Conservation (phyloP, 2,797 vertebrate genomes). For the Bovichtus variegatus region DNA sequence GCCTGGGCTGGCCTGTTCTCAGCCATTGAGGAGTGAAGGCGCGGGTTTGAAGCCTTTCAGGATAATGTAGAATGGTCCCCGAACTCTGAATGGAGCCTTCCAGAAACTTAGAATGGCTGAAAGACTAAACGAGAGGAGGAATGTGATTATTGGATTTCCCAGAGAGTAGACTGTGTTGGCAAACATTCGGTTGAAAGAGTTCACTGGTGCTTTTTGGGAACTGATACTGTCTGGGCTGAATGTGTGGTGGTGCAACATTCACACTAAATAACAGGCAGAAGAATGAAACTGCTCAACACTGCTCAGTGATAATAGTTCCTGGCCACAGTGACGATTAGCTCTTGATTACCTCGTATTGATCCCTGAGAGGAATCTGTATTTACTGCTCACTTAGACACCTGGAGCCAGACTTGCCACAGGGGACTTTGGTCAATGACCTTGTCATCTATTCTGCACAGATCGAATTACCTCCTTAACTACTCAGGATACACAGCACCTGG, state of each 20-base stretch:
- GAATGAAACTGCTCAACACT: constrained; percentile 28
- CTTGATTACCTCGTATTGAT: constrained; percentile 61
- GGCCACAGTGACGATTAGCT: constrained; percentile 9
- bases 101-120: constrained; percentile 68
- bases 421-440: constrained; percentile 29
- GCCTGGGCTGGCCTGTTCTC: constrained; percentile 76
- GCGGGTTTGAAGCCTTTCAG: constrained; percentile 81
- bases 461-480: constrained; percentile 11
- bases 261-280: constrained; percentile 21
- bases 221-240: constrained; percentile 60
- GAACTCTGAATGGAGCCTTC: constrained; percentile 81
- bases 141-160: constrained; percentile 76
- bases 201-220: constrained; percentile 59
- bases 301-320: not conserved
- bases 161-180: constrained; percentile 77
- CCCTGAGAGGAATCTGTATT: constrained; percentile 47
- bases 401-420: constrained; percentile 19
- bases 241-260: constrained; percentile 28
- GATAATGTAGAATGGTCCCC: constrained; percentile 67
- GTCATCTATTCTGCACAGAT: constrained; percentile 25
- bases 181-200: constrained; percentile 72
- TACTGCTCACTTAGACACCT: constrained; percentile 34
- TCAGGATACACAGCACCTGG: not conserved
- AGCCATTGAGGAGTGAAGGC: constrained; percentile 76
- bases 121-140: constrained; percentile 77